Evolutionary conservation across 2,888 invertebrate genomes (phyloP), one percentile per base, ranked within the genome.

Genomic region (Caenorhabditis sp.): DNA sequence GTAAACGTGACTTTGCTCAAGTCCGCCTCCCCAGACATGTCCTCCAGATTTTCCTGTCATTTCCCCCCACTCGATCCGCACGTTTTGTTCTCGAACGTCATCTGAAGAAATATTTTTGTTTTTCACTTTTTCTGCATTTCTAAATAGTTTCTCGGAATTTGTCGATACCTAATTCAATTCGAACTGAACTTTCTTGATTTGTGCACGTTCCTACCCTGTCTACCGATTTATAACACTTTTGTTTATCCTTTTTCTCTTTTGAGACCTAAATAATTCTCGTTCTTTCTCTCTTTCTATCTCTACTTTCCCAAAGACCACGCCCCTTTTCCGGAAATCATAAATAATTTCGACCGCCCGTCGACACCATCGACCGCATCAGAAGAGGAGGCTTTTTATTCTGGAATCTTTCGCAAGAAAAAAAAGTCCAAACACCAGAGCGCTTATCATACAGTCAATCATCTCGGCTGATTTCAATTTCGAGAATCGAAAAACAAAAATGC

Each of bases 261-360:
- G 24, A 61, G 38, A 41, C 38, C 16, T 8, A 24, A 28, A 47
- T 47, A 63, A 35, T 38, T 35, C 47, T 47, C 44, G 26, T 12
- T 56, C 14, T 35, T 10, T 54, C 19, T 38, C 68, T 54, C 16
- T 14, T 10, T 56, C 54, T 56, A n/a, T 26, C 28, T 58, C 70
- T 69, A 31, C 35, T 24, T 54, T 35, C 16, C 44, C 14, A 14
- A 14, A 47, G 19, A 19, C 47, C 19, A n/a, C 47, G 47, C 47
- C 47, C 19, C 24, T 58, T 69, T 58, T 70, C 72, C 31, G 44
- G 49, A 58, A 59, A 69, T 70, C 69, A 77, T 77, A 41, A 77
- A 77, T 77, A 77, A 77, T 77, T 77, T 69, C 38, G 28, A 61
- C 69, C 68, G 31, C 69, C n/a, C 58, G 26, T 47, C 38, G 47